phyloP scores from a whole-genome alignment of 2,888 invertebrate species.

The Neuroscelio doddi region DNA sequence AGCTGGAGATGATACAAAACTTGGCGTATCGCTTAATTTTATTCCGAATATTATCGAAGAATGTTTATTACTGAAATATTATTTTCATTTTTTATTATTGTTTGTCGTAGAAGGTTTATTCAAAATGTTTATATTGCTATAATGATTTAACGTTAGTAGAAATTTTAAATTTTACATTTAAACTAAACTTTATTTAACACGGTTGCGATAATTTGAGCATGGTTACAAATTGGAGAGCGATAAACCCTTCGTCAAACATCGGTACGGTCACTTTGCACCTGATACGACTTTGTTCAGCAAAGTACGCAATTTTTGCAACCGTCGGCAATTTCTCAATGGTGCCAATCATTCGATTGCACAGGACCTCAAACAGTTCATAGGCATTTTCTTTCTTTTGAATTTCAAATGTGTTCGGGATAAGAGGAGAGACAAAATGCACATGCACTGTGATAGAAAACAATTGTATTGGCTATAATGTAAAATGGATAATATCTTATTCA shows the following conservation, averaged over 20 bases:
- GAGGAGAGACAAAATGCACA: conserved; percentile 16
- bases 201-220: conserved; percentile 15
- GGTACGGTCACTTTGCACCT: conserved; percentile 36
- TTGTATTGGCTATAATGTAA: too few relatives aligned
- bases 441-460: neutral
- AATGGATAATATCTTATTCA: too few relatives aligned
- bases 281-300: conserved; percentile 39
- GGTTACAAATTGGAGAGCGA: conserved; percentile 33
- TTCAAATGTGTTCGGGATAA: conserved; percentile 30
- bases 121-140: too few relatives aligned
- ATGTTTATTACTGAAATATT: too few relatives aligned
- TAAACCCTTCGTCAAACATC: conserved; percentile 42
- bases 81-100: too few relatives aligned
- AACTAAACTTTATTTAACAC: too few relatives aligned
- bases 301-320: conserved; percentile 28
- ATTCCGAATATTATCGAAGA: too few relatives aligned
- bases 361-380: conserved; percentile 18
- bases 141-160: too few relatives aligned
- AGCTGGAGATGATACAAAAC: too few relatives aligned
- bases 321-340: conserved; percentile 41
- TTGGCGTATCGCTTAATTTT: too few relatives aligned
- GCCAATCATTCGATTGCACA: conserved; percentile 35
- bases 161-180: too few relatives aligned
- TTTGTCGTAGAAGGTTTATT: too few relatives aligned
- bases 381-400: conserved; percentile 34